These are phyloP conservation scores for Apantesis nais DNA, from an alignment of 2,888 invertebrate genomes.

Conservation along the genomic window DNA sequence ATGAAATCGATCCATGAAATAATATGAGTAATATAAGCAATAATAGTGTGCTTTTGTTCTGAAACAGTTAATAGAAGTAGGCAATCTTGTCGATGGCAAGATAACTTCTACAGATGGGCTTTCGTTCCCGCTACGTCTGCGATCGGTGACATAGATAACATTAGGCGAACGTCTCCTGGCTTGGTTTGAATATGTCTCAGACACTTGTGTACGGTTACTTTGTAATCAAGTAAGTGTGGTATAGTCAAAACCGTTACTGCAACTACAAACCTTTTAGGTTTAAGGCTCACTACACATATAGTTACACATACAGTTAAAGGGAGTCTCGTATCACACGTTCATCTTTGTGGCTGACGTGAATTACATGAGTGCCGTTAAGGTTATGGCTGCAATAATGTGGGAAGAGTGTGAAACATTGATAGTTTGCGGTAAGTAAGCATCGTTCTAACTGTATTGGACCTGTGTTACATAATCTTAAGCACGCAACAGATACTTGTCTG, in stretches of 20 bases:
- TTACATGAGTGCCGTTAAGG: slow-evolving; percentile 66
- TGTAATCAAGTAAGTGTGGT: slow-evolving; percentile 33
- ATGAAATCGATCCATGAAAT: slow-evolving; percentile 61
- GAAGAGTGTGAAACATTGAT: slow-evolving; percentile 75
- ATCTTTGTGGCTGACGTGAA: slow-evolving; percentile 46
- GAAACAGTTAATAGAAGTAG: slow-evolving; percentile 64
- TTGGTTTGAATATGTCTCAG: slow-evolving; percentile 56
- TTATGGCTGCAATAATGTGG: slow-evolving; percentile 64
- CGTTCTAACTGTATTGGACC: slow-evolving; percentile 38
- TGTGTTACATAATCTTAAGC: slow-evolving; percentile 50
- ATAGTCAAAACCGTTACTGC: slow-evolving; percentile 41
- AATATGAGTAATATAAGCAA: slow-evolving; percentile 55
- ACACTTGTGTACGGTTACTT: slow-evolving; percentile 39
- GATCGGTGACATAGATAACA: slow-evolving; percentile 74
- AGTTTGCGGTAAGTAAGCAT: slow-evolving; percentile 65
- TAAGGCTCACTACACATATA: slow-evolving; percentile 13
- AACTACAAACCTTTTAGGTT: slow-evolving; percentile 33
- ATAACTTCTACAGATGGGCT: slow-evolving; percentile 63
- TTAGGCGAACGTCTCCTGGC: slow-evolving; percentile 64
- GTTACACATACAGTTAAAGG: slow-evolving; percentile 28
- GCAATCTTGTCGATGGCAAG: slow-evolving; percentile 58
- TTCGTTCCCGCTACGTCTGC: slow-evolving; percentile 57
- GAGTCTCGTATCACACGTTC: slow-evolving; percentile 47
- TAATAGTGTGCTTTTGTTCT: slow-evolving; percentile 59
- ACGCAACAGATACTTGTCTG: slow-evolving; percentile 47